These are phyloP conservation scores for Corvus hawaiiensis DNA, from an alignment of 2,113 vertebrate species.

Conservation along the genomic window DNA sequence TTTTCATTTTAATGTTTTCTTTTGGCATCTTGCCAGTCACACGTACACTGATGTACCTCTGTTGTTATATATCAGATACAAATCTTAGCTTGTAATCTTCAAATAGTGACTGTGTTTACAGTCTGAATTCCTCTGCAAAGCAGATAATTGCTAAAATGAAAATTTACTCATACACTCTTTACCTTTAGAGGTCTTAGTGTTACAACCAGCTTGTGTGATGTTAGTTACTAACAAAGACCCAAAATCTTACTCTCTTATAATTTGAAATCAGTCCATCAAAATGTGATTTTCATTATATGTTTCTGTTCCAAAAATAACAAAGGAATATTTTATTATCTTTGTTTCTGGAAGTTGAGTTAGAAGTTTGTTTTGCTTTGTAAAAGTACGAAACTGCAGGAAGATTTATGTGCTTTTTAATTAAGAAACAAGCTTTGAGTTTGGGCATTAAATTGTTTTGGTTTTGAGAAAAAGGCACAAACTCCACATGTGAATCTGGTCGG, in stretches of 20 bases:
- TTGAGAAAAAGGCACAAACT: not conserved
- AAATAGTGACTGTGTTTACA: not conserved
- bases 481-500: not conserved
- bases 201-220: not conserved
- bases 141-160: not conserved
- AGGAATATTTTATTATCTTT: not conserved
- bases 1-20: not conserved
- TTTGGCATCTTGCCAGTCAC: not conserved
- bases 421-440: not conserved
- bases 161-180: not conserved
- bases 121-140: not conserved
- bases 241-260: not conserved
- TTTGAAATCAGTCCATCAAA: not conserved
- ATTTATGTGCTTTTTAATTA: not conserved
- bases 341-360: not conserved
- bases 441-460: not conserved
- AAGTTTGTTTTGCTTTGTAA: not conserved
- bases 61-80: not conserved
- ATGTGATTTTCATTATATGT: not conserved
- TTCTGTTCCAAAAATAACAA: not conserved
- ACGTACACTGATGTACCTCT: not conserved
- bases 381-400: not conserved
- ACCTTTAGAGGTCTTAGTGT: not conserved
- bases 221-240: not conserved
- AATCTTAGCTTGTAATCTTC: not conserved